Evolutionary conservation across 2,888 invertebrate genomes (phyloP).

Genomic region (Crioceris asparagi): DNA sequence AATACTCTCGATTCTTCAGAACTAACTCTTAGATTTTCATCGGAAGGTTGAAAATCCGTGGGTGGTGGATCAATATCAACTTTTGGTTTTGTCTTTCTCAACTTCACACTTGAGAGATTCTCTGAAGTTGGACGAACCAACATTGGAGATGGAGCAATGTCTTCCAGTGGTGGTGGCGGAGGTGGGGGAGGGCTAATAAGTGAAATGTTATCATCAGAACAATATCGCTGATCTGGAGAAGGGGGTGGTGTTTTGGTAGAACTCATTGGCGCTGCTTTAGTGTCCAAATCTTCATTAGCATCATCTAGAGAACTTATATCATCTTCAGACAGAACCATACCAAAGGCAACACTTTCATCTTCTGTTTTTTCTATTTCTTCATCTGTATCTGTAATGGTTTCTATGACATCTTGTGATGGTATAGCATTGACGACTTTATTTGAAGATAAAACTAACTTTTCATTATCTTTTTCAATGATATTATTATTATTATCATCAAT

Average conservation of each 20-base stretch:
- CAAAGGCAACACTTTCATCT: no score
- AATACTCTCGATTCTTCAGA: slow-evolving; percentile 23
- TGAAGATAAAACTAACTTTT: no score
- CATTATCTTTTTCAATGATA: no score
- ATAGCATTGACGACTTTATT: slow-evolving; percentile 1
- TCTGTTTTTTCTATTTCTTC: no score
- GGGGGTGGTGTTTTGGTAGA: no score
- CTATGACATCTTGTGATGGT: no score
- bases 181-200: slow-evolving; percentile 9
- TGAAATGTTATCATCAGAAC: no score
- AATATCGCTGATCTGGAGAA: no score
- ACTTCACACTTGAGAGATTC: slow-evolving; percentile 15
- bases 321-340: background rate
- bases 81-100: slow-evolving; percentile 14
- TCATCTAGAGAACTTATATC: no score
- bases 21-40: slow-evolving; percentile 21
- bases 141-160: background rate
- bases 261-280: no score
- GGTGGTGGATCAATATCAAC: slow-evolving; percentile 1
- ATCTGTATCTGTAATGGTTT: slow-evolving; percentile 3
- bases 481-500: no score
- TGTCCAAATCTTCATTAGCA: no score
- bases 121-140: slow-evolving; percentile 9
- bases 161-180: slow-evolving; percentile 14
- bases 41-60: slow-evolving; percentile 15